Conservation (phyloP, 2,797 vertebrate species). For the Gastrophryne carolinensis region DNA sequence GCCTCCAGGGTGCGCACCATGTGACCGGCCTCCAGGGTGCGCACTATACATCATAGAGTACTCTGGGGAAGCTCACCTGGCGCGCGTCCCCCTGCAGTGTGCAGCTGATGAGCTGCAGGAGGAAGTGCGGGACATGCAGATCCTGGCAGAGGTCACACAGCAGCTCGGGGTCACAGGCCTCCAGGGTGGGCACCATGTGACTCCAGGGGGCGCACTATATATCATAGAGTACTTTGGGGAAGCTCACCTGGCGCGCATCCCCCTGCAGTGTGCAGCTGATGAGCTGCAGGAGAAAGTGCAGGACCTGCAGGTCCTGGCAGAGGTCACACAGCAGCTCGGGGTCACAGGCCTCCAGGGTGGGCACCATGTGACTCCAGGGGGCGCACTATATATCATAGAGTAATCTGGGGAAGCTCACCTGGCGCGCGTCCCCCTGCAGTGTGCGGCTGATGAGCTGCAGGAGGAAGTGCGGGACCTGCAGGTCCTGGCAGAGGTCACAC, state of each 20-base stretch:
- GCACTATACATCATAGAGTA: too few relatives aligned
- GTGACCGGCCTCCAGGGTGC: too few relatives aligned
- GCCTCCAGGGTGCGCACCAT: too few relatives aligned
- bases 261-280: background rate
- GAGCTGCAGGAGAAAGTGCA: conserved; percentile 17
- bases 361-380: too few relatives aligned
- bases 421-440: background rate
- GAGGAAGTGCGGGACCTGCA: conserved; percentile 18
- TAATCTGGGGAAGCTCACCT: conserved; percentile 7
- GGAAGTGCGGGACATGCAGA: conserved; percentile 14
- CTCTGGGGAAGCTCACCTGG: too few relatives aligned
- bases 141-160: conserved; percentile 24
- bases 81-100: background rate
- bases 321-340: conserved; percentile 19
- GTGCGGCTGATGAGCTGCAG: conserved; percentile 27
- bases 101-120: conserved; percentile 24
- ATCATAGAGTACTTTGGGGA: too few relatives aligned
- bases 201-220: too few relatives aligned
- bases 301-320: conserved; percentile 18
- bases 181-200: too few relatives aligned
- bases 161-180: conserved; percentile 26
- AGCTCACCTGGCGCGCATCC: conserved; percentile 6
- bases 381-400: background rate
- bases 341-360: too few relatives aligned
- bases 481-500: conserved; percentile 10